These are phyloP conservation scores for Bufo bufo DNA, from an alignment of 2,113 vertebrate genomes.

Conservation along the genomic window DNA sequence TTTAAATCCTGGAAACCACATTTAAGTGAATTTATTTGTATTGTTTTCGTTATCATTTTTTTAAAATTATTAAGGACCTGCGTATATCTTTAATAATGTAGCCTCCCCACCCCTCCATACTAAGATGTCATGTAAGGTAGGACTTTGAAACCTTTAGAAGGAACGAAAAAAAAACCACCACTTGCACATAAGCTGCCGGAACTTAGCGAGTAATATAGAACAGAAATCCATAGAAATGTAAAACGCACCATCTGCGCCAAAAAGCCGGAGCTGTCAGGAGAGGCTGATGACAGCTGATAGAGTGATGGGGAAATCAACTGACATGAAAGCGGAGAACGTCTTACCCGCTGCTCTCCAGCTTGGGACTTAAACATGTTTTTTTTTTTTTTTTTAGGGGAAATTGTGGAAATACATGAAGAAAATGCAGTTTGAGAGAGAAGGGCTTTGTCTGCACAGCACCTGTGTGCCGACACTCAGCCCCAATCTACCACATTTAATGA, in stretches of 20 bases:
- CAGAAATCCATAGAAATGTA: conserved; percentile 28
- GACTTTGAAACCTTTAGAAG: background rate
- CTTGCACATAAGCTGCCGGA: background rate
- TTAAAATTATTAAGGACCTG: too few species aligned
- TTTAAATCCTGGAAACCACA: too few species aligned
- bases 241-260: background rate
- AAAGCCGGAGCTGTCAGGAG: conserved; percentile 31
- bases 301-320: conserved; percentile 48
- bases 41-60: background rate
- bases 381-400: background rate
- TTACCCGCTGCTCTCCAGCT: conserved; percentile 1
- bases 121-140: background rate
- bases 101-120: background rate
- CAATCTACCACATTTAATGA: conserved; percentile 13
- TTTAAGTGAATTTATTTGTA: too few species aligned
- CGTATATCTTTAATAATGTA: background rate
- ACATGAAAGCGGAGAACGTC: conserved; percentile 30
- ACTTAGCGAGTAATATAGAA: background rate
- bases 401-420: conserved; percentile 29
- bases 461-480: conserved; percentile 26
- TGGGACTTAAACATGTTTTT: conserved; percentile 10
- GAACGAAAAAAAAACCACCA: background rate
- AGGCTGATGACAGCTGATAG: conserved; percentile 46
- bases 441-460: conserved; percentile 27
- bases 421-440: conserved; percentile 12